Evolutionary conservation across 2,113 vertebrate genomes (phyloP).

Genomic region (Poicephalus meyeri): DNA sequence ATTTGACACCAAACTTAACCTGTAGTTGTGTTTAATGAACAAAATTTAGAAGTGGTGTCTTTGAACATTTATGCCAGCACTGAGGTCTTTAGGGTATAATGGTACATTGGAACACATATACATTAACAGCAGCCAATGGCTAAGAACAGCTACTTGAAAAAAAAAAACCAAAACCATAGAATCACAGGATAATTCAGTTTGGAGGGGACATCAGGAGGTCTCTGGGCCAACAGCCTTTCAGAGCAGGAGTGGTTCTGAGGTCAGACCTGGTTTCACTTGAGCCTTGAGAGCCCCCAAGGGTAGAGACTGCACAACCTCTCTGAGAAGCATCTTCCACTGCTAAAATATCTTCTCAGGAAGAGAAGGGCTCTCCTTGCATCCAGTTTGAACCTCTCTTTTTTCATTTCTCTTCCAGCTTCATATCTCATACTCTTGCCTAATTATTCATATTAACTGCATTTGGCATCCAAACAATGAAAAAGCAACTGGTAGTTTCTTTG

Average conservation of each 20-base stretch:
- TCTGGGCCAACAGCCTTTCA: not conserved
- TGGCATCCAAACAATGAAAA: not conserved
- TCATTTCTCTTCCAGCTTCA: not conserved
- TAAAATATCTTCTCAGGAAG: not conserved
- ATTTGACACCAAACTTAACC: not conserved
- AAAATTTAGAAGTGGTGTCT: not conserved
- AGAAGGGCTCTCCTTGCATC: not conserved
- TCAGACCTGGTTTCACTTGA: not conserved
- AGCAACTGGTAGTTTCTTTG: not conserved
- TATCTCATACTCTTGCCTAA: not conserved
- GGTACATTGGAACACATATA: not conserved
- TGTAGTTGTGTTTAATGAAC: not conserved
- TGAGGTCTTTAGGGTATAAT: not conserved
- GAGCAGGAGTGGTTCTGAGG: not conserved
- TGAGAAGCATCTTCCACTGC: not conserved
- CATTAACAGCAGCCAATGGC: not conserved
- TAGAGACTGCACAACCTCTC: not conserved
- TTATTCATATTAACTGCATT: not conserved
- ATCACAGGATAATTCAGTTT: not conserved
- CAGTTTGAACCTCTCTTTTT: not conserved
- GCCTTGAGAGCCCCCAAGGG: not conserved
- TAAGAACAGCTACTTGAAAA: not conserved
- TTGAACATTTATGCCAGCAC: not conserved
- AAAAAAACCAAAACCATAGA: not conserved
- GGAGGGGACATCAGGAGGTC: not conserved